These are phyloP conservation scores for Onychomys leucogaster DNA, from an alignment of 2,797 vertebrate genomes.

Conservation along the genomic window DNA sequence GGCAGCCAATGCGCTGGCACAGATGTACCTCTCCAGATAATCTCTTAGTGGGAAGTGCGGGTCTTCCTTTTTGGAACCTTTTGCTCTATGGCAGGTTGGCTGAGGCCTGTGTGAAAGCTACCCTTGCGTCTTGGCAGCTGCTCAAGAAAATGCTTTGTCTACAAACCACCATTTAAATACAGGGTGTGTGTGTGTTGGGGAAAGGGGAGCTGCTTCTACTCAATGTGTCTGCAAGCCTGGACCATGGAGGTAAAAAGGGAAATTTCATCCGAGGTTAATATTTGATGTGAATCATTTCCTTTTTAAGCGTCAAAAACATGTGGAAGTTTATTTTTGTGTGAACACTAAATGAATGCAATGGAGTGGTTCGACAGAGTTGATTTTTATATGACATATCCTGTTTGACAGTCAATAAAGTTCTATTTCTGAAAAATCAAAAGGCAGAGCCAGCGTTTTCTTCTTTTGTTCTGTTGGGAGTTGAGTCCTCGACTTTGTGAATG, in stretches of 20 bases:
- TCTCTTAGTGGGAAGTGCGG: neutral
- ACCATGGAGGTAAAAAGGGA: neutral
- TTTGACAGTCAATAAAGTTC: slow-evolving; percentile 48
- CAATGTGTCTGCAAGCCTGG: slow-evolving; percentile 18
- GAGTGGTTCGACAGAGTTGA: neutral
- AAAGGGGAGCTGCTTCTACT: neutral
- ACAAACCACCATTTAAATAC: neutral
- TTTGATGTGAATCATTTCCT: slow-evolving; percentile 45
- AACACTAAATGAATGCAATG: neutral
- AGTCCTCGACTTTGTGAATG: neutral
- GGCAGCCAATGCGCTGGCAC: neutral
- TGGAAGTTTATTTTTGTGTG: slow-evolving; percentile 29
- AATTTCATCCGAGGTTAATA: slow-evolving; percentile 21
- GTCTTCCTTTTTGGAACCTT: neutral
- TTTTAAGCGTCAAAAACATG: slow-evolving; percentile 62
- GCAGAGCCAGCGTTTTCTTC: neutral
- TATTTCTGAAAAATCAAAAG: slow-evolving; percentile 60
- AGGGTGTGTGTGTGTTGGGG: no score
- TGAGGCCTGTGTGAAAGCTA: neutral
- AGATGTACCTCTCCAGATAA: neutral
- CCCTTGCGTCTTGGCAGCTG: neutral
- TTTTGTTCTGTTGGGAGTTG: neutral
- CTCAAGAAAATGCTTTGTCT: slow-evolving; percentile 55
- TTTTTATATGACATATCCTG: neutral
- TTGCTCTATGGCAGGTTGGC: neutral